These are phyloP conservation scores for Solen grandis DNA, from an alignment of 1,140 invertebrate species.

Conservation along the genomic window DNA sequence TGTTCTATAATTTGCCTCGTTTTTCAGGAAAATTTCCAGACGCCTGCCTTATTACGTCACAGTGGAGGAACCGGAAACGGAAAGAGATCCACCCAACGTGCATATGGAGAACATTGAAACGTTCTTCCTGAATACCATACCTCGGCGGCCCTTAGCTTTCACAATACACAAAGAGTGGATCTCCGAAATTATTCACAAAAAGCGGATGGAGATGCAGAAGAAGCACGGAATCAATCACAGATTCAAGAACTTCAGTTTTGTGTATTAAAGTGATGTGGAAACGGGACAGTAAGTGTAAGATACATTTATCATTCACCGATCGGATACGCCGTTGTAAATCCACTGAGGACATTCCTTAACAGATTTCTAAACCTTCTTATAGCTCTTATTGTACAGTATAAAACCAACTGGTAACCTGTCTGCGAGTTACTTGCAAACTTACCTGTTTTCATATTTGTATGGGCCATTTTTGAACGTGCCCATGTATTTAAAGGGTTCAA, in stretches of 20 bases:
- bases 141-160: conserved; percentile 66
- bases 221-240: conserved; percentile 72
- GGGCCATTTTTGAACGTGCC: no score
- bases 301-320: no score
- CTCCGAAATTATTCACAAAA: conserved; percentile 75
- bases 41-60: conserved; percentile 72
- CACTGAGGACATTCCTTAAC: no score
- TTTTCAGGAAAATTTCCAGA: conserved; percentile 62
- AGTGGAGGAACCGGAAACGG: conserved; percentile 65
- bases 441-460: no score
- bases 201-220: conserved; percentile 76
- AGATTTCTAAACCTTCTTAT: no score
- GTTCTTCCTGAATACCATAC: conserved; percentile 79
- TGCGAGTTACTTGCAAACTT: no score
- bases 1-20: no score
- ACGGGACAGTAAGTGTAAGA: no score
- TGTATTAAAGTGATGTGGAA: conserved; percentile 67
- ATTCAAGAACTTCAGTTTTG: conserved; percentile 76
- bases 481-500: no score
- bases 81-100: conserved; percentile 68
- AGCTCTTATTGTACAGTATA: no score
- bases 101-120: conserved; percentile 77
- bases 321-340: no score
- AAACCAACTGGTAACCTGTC: no score
- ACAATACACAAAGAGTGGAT: conserved; percentile 76